Evolutionary conservation across 2,113 vertebrate species (phyloP).

Genomic region (Sciurus niger): DNA sequence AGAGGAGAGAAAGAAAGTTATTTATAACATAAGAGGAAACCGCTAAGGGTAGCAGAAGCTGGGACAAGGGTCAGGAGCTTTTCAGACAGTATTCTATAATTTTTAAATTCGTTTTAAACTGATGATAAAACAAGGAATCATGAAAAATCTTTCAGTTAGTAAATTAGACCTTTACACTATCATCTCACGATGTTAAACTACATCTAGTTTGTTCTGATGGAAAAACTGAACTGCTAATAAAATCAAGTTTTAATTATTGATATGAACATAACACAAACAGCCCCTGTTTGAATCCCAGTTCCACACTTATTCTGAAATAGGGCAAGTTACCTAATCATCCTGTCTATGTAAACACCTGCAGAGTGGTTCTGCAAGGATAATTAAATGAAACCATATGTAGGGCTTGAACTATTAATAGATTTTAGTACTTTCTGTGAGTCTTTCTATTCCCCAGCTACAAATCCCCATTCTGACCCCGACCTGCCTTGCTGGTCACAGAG

Average conservation of each 20-base stretch:
- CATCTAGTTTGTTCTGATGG: conserved; percentile 33
- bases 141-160: neutral
- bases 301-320: conserved; percentile 47
- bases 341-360: conserved; percentile 19
- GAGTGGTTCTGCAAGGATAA: conserved; percentile 62
- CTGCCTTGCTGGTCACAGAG: conserved; percentile 51
- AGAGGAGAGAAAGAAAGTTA: neutral
- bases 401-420: conserved; percentile 14
- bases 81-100: conserved; percentile 50
- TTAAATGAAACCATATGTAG: conserved; percentile 63
- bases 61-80: neutral
- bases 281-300: conserved; percentile 19
- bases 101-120: conserved; percentile 48
- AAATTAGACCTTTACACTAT: neutral
- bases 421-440: conserved; percentile 6
- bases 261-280: conserved; percentile 48
- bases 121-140: neutral
- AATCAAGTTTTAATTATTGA: conserved; percentile 43
- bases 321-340: conserved; percentile 57
- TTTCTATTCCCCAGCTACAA: conserved; percentile 53
- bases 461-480: conserved; percentile 60
- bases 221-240: conserved; percentile 50
- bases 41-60: neutral
- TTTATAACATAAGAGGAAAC: conserved; percentile 37
- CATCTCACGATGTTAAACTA: conserved; percentile 49